These are phyloP conservation scores for Paradoxurus hermaphroditus DNA, from an alignment of 2,113 vertebrate species.

Conservation along the genomic window DNA sequence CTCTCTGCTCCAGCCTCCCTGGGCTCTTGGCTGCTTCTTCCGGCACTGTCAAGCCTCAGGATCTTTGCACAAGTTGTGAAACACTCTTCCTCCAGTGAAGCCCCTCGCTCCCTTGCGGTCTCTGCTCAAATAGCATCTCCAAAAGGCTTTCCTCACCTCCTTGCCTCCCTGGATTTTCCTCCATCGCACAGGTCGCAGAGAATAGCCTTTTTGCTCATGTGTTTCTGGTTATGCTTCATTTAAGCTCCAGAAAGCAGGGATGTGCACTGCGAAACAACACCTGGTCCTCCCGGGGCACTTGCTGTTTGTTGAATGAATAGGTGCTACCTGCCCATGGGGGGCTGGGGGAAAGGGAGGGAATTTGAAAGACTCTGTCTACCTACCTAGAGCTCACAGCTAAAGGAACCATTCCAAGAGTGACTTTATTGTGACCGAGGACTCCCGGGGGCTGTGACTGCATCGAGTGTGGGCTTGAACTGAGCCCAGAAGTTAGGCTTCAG, in stretches of 20 bases:
- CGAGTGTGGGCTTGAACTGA: neutral
- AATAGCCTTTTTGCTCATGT: neutral
- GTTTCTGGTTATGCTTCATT: neutral
- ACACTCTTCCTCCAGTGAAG: neutral
- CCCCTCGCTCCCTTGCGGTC: neutral
- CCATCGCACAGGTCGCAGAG: fast-evolving
- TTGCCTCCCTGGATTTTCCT: neutral
- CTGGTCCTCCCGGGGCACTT: neutral
- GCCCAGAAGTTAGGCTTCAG: neutral
- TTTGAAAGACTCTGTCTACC: neutral
- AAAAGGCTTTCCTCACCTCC: neutral
- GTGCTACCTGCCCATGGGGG: neutral
- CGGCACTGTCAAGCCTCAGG: neutral
- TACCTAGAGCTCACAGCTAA: neutral
- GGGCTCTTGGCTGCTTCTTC: neutral
- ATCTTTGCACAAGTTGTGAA: neutral
- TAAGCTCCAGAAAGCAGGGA: neutral
- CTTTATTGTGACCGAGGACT: neutral
- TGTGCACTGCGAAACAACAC: neutral
- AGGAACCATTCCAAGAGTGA: neutral
- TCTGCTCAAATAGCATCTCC: neutral
- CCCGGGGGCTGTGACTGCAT: neutral
- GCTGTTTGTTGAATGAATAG: neutral
- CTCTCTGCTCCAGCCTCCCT: neutral
- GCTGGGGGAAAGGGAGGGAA: neutral